Conservation (phyloP, 2,888 invertebrate species). For the Chloromyia formosa region DNA sequence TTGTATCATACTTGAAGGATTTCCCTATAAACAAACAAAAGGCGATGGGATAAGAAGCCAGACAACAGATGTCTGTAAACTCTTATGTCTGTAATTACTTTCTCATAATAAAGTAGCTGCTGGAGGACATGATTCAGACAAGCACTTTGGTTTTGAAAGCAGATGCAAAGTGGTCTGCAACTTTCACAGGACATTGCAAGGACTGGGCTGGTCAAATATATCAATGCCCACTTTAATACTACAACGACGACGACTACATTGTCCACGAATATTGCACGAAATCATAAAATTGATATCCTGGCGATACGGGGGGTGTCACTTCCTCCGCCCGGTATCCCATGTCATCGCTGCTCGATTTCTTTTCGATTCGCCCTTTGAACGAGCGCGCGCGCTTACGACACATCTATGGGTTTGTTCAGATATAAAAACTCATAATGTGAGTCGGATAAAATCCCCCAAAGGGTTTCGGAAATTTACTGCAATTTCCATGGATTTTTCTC, state of each 20-base stretch:
- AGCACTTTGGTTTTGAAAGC: not conserved
- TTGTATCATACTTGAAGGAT: not conserved
- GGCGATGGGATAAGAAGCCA: too few relatives aligned
- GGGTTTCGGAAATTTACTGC: slow-evolving; percentile 48
- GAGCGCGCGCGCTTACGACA: not conserved
- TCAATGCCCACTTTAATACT: slow-evolving; percentile 7
- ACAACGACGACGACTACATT: slow-evolving; percentile 15
- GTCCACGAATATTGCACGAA: slow-evolving; percentile 24
- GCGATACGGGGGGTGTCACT: not conserved
- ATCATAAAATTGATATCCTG: slow-evolving; percentile 38
- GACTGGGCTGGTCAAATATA: slow-evolving; percentile 8
- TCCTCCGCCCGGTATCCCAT: not conserved
- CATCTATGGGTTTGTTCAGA: not conserved
- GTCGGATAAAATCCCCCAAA: slow-evolving; percentile 44
- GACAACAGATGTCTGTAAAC: slow-evolving; percentile 42
- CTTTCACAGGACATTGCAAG: not conserved
- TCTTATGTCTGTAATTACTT: slow-evolving; percentile 39
- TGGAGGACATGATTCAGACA: not conserved
- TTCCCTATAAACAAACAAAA: not conserved
- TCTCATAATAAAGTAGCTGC: slow-evolving; percentile 19
- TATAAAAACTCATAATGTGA: slow-evolving; percentile 36
- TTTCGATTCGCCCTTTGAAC: not conserved
- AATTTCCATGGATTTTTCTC: slow-evolving; percentile 46
- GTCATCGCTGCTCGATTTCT: not conserved
- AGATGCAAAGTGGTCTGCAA: slow-evolving; percentile 9